Conservation (phyloP, 64 coral and sea anemone genomes). For the Pocillopora verrucosa region DNA sequence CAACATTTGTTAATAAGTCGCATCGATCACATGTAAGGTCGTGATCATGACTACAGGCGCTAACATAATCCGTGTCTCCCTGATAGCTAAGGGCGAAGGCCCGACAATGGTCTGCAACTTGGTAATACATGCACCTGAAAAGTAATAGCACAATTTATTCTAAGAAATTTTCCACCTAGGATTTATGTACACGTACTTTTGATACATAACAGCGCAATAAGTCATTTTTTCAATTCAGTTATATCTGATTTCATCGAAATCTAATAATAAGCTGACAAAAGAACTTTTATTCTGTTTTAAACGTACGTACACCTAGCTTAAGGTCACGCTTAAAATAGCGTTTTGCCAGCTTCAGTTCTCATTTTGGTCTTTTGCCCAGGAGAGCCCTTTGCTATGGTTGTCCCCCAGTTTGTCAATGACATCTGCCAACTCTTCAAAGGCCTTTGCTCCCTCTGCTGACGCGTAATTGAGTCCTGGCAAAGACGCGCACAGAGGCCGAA, state of each 20-base stretch:
- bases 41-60: conserved; percentile 18
- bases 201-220: too few relatives aligned
- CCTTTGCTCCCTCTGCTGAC: conserved; percentile 35
- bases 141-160: too few relatives aligned
- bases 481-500: conserved; percentile 26
- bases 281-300: too few relatives aligned
- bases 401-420: conserved; percentile 33
- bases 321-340: not conserved
- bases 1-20: not conserved
- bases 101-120: conserved; percentile 56
- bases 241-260: too few relatives aligned
- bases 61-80: conserved; percentile 2
- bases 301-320: not conserved
- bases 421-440: conserved; percentile 24
- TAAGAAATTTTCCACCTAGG: too few relatives aligned
- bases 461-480: conserved; percentile 42
- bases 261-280: too few relatives aligned
- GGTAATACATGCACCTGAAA: conserved; percentile 51
- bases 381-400: conserved; percentile 35
- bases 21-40: conserved; percentile 1
- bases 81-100: conserved; percentile 27
- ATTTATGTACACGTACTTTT: too few relatives aligned
- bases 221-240: too few relatives aligned
- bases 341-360: conserved; percentile 5
- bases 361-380: conserved; percentile 35